A percentile compares a stretch with the other conserved stretches of the same genome.
Evolutionary conservation across 2,113 vertebrate genomes (phyloP).

Genomic region (Spizaetus ornatus): DNA sequence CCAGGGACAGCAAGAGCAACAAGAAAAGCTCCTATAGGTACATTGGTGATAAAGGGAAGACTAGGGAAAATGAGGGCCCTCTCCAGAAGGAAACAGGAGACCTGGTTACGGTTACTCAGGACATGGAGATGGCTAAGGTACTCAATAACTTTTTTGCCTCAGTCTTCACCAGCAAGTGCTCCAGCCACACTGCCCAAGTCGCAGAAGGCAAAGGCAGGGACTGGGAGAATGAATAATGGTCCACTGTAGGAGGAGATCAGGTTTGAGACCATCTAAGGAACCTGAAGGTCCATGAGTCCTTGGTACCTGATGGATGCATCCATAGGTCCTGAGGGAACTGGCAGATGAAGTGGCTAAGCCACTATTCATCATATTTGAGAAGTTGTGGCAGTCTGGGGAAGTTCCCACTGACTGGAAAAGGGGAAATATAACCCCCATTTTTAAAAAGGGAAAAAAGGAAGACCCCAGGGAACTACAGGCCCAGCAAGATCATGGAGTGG

Average conservation of each 20-base stretch:
- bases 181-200: background rate
- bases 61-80: background rate
- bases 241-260: background rate
- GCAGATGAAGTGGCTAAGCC: background rate
- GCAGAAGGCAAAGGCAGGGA: background rate
- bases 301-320: background rate
- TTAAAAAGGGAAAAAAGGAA: no score
- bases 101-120: background rate
- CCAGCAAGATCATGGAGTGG: no score
- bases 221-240: background rate
- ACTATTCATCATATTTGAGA: no score
- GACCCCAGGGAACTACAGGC: no score
- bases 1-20: background rate
- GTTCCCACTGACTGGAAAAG: background rate
- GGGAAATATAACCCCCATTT: background rate
- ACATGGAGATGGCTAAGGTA: background rate
- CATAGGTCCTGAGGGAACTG: background rate
- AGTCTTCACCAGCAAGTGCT: background rate
- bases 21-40: background rate
- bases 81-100: background rate
- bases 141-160: background rate
- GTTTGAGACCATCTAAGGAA: background rate
- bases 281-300: background rate
- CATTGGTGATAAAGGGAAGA: background rate
- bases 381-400: no score